Evolutionary conservation across 2,888 invertebrate species (phyloP), one percentile per base, ranked within the genome.

Genomic region (Lacanobia oleracea): DNA sequence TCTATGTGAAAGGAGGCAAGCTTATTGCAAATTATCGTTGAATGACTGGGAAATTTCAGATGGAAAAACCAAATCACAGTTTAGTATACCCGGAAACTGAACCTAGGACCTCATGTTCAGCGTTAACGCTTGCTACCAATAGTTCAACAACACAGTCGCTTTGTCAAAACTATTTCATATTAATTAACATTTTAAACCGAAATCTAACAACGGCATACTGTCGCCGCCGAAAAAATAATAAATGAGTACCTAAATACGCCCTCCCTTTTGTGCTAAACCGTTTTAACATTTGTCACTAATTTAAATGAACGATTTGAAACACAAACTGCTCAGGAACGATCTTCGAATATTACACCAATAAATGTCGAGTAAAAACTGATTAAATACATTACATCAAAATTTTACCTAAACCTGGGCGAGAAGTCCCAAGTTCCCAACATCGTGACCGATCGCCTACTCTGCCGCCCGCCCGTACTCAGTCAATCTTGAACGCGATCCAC

Each of bases 301-400:
- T 40, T 70, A 48, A 48, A 23, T 48, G 48, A 43, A 51, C 50
- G n/a, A 64, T 51, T 72, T 72, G 23, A 57, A 73, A 63, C 57
- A 27, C 37, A 45, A 73, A 63, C 14, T 40, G 37, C 37, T 45
- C 23, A 33, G n/a, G 40, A 43, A 23, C 14, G 23, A 68, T 68
- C n/a, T 21, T 2, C 33, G 16, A 63, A 51, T 10, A 63, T 63
- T 57, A 57, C 7, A 2, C 6, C 40, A 0, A 23, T 45, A 54
- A 33, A 33, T 59, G 18, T 5, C 33, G 33, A 33, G 33, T 33
- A 33, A 33, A 33, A 33, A 33, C 33, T 33, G 33, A 33, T 5
- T 33, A 33, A 5, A 2, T 33, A 33, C n/a, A n/a, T n/a, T n/a
- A n/a, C n/a, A n/a, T n/a, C n/a, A n/a, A n/a, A n/a, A n/a, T n/a